Evolutionary conservation across 2,888 invertebrate species (phyloP).

Genomic region (Tinea pellionella): DNA sequence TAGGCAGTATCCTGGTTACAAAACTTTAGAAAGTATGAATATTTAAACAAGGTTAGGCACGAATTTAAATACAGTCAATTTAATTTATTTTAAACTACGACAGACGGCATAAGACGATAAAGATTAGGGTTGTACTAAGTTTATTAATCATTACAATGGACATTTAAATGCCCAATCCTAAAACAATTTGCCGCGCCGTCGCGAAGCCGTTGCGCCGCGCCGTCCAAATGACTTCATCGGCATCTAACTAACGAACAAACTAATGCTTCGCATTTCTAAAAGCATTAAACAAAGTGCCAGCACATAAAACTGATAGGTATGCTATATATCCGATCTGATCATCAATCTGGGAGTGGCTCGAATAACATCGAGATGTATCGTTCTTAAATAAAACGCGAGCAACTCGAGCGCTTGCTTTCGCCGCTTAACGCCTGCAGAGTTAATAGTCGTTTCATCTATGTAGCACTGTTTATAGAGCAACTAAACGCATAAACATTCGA

Average conservation of each 20-base stretch:
- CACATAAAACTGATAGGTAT: constrained; percentile 64
- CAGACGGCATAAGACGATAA: neutral
- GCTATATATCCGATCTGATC: constrained; percentile 49
- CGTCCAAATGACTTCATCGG: constrained; percentile 29
- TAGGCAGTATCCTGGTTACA: constrained; percentile 11
- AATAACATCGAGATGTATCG: constrained; percentile 20
- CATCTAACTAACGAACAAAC: constrained; percentile 30
- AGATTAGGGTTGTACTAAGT: constrained; percentile 15
- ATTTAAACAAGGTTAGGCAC: constrained; percentile 1
- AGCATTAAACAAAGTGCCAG: constrained; percentile 56
- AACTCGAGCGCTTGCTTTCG: neutral
- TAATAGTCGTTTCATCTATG: constrained; percentile 4
- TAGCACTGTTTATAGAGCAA: neutral
- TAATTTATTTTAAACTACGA: neutral
- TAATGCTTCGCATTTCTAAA: constrained; percentile 52
- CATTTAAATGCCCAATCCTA: constrained; percentile 31
- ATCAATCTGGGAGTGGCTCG: constrained; percentile 46
- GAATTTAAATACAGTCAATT: neutral
- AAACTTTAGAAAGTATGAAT: neutral
- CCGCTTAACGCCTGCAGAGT: constrained; percentile 18
- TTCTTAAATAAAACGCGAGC: constrained; percentile 14
- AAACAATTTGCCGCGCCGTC: constrained; percentile 39
- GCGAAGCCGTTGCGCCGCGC: constrained; percentile 22
- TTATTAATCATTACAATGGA: constrained; percentile 30
- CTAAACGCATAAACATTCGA: neutral